These are phyloP conservation scores for Sterrhoptilus dennistouni DNA, from an alignment of 2,113 vertebrate species.

Conservation along the genomic window DNA sequence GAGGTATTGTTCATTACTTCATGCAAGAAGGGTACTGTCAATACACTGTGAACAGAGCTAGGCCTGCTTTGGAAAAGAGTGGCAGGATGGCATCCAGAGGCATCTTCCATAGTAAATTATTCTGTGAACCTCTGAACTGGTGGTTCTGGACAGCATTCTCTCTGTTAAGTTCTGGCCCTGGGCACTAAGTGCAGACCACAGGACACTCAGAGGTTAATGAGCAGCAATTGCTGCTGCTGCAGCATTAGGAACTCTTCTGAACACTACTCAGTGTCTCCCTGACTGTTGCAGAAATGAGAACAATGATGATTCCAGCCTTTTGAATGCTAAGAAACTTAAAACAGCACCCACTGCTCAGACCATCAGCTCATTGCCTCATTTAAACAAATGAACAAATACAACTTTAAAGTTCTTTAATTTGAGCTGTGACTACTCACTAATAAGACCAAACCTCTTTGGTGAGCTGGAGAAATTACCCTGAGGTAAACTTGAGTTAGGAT, in stretches of 20 bases:
- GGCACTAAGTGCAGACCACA: neutral
- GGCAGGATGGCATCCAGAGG: neutral
- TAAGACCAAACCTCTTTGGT: neutral
- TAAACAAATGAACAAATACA: neutral
- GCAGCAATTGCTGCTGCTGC: neutral
- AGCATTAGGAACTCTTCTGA: neutral
- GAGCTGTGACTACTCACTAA: neutral
- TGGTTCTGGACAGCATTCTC: neutral
- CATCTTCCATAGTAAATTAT: neutral
- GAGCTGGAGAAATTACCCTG: neutral
- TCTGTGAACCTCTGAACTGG: neutral
- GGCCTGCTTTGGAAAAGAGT: neutral
- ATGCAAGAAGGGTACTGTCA: neutral
- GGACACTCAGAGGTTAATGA: neutral
- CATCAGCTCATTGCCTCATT: neutral
- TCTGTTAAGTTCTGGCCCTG: neutral
- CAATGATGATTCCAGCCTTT: neutral
- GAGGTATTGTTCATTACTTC: neutral
- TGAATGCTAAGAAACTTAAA: neutral
- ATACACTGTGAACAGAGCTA: neutral
- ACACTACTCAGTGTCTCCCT: neutral
- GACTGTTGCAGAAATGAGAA: neutral
- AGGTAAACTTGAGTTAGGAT: neutral
- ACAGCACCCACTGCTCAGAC: neutral
- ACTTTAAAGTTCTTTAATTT: neutral